phyloP scores from a whole-genome alignment of 2,888 invertebrate genomes.

The Pachydiplax longipennis region DNA sequence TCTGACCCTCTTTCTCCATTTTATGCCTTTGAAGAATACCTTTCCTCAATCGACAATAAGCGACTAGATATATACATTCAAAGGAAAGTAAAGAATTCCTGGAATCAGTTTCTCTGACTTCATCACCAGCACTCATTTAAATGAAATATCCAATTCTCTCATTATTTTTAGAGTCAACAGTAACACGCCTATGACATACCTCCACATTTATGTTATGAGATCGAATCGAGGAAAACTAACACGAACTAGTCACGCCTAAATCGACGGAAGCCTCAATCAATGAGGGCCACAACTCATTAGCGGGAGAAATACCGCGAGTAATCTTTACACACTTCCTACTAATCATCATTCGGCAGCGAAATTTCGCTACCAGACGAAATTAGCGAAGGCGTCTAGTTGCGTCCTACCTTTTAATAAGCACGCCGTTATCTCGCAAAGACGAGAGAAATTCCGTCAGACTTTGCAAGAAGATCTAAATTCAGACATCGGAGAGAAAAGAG shows the following conservation, averaged over 20 bases:
- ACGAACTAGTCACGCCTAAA: background rate
- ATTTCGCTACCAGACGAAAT: background rate
- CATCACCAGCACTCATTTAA: too few relatives aligned
- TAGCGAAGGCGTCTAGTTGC: background rate
- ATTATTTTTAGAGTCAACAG: too few relatives aligned
- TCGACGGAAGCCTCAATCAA: background rate
- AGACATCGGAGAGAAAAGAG: background rate
- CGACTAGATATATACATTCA: too few relatives aligned
- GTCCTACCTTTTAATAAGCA: background rate
- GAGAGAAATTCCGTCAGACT: background rate
- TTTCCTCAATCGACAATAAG: too few relatives aligned
- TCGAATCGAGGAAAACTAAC: too few relatives aligned
- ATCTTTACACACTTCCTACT: background rate
- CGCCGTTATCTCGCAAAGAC: background rate
- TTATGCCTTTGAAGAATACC: too few relatives aligned
- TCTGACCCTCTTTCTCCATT: too few relatives aligned
- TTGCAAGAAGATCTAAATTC: constrained; percentile 14
- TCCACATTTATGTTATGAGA: too few relatives aligned
- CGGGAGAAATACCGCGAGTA: background rate
- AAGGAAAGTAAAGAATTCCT: too few relatives aligned
- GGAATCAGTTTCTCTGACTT: too few relatives aligned
- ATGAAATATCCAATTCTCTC: too few relatives aligned
- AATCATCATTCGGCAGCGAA: background rate
- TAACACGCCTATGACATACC: too few relatives aligned
- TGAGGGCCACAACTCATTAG: background rate